A percentile compares a stretch with the other conserved stretches of the same genome.
Conservation (phyloP, 1,140 invertebrate species). For the Drosophila nasuta region DNA sequence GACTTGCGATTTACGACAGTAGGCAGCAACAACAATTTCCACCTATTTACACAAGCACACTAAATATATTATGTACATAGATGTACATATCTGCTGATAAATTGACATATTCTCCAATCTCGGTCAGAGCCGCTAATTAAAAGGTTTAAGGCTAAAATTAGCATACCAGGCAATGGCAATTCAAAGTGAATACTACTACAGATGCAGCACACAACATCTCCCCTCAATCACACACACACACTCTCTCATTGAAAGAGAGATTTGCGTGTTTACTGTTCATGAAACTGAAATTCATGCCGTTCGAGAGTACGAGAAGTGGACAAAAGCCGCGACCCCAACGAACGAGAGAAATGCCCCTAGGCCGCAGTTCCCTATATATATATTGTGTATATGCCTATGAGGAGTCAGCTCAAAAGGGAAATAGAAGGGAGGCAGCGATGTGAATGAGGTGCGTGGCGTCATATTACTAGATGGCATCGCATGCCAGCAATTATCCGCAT, state of each 20-base stretch:
- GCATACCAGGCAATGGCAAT: constrained; percentile 64
- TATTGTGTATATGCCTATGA: background rate
- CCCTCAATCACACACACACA: constrained; percentile 6
- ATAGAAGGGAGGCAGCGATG: background rate
- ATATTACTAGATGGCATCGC: constrained; percentile 72
- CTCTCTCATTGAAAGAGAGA: background rate
- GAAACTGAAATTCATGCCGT: constrained; percentile 54
- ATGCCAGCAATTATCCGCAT: constrained; percentile 78
- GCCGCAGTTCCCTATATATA: background rate
- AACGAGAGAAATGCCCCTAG: constrained; percentile 22
- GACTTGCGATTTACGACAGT: background rate
- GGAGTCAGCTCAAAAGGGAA: background rate
- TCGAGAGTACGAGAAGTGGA: constrained; percentile 44
- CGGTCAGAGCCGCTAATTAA: constrained; percentile 81
- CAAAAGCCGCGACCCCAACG: constrained; percentile 45
- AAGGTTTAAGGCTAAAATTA: constrained; percentile 82
- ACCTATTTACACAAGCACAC: constrained; percentile 8
- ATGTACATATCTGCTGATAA: constrained; percentile 47
- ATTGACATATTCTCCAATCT: constrained; percentile 68
- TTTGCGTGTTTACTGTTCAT: constrained; percentile 71
- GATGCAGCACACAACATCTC: constrained; percentile 22
- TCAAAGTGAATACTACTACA: constrained; percentile 48
- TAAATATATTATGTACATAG: background rate
- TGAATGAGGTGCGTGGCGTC: constrained; percentile 44
- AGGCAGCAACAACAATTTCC: background rate